Evolutionary conservation across 2,113 vertebrate genomes (phyloP).

Genomic region (Sebastes fasciatus): DNA sequence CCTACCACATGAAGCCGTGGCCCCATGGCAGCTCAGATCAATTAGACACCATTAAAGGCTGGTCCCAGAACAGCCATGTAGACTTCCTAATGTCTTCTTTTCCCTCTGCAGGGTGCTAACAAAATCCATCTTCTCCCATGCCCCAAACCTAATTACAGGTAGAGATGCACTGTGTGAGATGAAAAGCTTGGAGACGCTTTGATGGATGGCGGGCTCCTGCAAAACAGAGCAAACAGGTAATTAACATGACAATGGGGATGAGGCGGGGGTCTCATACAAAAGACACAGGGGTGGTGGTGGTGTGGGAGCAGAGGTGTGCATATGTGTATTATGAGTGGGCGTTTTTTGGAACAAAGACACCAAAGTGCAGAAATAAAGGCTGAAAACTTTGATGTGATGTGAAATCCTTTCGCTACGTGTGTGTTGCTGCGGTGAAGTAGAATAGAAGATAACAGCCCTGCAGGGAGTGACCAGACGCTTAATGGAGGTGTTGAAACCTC

Average conservation of each 20-base stretch:
- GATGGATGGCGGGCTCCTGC: conserved; percentile 70
- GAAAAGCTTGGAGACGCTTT: conserved; percentile 73
- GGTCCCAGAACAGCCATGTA: conserved; percentile 71
- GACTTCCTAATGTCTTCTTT: conserved; percentile 71
- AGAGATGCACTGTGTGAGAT: conserved; percentile 66
- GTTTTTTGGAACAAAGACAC: conserved; percentile 41
- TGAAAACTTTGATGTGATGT: conserved; percentile 68
- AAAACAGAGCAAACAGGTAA: conserved; percentile 76
- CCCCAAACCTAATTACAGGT: conserved; percentile 80
- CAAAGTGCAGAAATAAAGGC: conserved; percentile 53
- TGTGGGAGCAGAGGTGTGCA: conserved; percentile 51
- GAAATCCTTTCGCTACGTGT: conserved; percentile 36
- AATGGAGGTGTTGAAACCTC: conserved; percentile 77
- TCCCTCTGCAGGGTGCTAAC: conserved; percentile 60
- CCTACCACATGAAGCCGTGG: conserved; percentile 57
- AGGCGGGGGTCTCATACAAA: conserved; percentile 71
- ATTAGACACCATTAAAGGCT: conserved; percentile 78
- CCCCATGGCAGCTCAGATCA: conserved; percentile 76
- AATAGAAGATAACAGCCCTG: conserved; percentile 55
- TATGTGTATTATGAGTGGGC: conserved; percentile 25
- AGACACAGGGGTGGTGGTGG: conserved; percentile 60
- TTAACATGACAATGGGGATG: conserved; percentile 78
- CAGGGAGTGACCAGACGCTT: conserved; percentile 69
- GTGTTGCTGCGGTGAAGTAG: conserved; percentile 11
- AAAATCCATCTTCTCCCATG: conserved; percentile 54